Percentiles rank a stretch among this genome's conserved stretches.
Conservation (phyloP, 2,113 vertebrate species). For the Craseonycteris thonglongyai region DNA sequence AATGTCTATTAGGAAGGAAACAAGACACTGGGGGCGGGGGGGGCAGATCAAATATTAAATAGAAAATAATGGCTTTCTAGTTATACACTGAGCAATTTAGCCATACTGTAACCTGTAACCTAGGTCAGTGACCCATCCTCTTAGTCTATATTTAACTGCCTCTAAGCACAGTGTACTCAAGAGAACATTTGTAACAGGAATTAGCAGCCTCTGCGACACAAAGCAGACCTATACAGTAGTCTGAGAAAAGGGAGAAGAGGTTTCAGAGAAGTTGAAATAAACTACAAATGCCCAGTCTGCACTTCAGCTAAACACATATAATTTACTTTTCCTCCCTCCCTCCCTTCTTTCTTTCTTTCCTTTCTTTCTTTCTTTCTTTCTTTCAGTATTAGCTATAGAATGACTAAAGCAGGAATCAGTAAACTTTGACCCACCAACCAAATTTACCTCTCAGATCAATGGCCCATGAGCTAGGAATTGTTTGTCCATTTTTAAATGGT, state of each 20-base stretch:
- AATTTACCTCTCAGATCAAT: accelerated
- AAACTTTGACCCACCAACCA: not conserved
- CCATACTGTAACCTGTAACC: not conserved
- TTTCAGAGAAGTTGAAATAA: not conserved
- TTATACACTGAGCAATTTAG: too few species aligned
- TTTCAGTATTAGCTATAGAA: not conserved
- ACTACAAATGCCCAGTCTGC: not conserved
- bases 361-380: not conserved
- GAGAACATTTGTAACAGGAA: not conserved
- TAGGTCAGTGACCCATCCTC: not conserved
- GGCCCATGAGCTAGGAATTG: not conserved
- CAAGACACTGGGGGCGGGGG: not conserved
- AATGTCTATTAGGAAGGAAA: not conserved
- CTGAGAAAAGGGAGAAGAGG: not conserved
- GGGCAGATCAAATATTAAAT: not conserved
- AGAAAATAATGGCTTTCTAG: not conserved
- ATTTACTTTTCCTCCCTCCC: not conserved
- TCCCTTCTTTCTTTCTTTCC: not conserved
- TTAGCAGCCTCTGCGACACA: not conserved
- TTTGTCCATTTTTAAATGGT: not conserved
- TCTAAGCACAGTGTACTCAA: not conserved
- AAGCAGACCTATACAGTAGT: not conserved
- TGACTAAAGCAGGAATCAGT: not conserved
- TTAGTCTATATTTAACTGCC: not conserved
- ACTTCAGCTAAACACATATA: not conserved